Evolutionary conservation across 2,888 invertebrate genomes (phyloP).

Genomic region (Chloromyia formosa): DNA sequence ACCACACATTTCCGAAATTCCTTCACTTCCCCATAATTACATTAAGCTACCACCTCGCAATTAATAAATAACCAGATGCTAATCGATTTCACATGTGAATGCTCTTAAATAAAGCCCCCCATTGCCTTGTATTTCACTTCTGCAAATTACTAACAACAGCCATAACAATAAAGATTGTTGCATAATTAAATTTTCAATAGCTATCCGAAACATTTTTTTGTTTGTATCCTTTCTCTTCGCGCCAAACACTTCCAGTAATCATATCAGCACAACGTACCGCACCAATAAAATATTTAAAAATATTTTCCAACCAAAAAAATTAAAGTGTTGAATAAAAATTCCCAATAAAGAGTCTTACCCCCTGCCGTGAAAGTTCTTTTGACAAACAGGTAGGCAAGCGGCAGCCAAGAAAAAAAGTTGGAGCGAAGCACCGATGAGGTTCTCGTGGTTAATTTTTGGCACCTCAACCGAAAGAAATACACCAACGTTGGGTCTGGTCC

Average conservation of each 20-base stretch:
- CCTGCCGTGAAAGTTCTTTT: neutral
- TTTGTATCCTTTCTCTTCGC: neutral
- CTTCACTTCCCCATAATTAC: neutral
- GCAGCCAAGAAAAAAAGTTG: neutral
- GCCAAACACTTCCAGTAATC: neutral
- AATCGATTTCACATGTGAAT: constrained; percentile 24
- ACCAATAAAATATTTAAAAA: constrained; percentile 11
- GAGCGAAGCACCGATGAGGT: neutral
- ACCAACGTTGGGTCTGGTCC: constrained; percentile 15
- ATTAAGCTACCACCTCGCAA: neutral
- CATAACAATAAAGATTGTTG: constrained; percentile 33
- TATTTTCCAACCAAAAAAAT: neutral
- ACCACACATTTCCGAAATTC: too few relatives aligned
- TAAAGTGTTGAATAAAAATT: constrained; percentile 8
- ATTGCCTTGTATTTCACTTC: constrained; percentile 28
- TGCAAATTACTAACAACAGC: constrained; percentile 34
- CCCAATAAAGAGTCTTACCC: neutral
- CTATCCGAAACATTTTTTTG: neutral
- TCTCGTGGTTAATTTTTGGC: neutral
- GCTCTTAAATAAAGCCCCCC: constrained; percentile 20
- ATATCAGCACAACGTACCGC: neutral
- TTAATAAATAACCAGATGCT: neutral
- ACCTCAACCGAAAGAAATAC: neutral
- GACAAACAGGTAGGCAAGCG: neutral
- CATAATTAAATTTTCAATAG: constrained; percentile 34